Percentiles rank a stretch among this genome's conserved stretches.
phyloP scores from a whole-genome alignment of 2,113 vertebrate species.

The Corythoichthys intestinalis region DNA sequence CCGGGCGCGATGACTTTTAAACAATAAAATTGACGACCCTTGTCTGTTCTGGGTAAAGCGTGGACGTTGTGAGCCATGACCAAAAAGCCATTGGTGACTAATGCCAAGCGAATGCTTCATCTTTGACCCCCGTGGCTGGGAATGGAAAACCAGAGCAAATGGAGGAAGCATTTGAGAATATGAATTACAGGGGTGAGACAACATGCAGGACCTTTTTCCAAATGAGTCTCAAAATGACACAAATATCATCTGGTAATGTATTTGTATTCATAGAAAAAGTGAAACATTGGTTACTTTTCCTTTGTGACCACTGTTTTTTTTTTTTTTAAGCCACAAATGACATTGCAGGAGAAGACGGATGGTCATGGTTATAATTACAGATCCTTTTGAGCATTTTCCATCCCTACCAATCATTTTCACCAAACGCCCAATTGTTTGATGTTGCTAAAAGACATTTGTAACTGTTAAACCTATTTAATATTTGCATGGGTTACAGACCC shows the following conservation, averaged over 20 bases:
- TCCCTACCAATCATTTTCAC: not conserved
- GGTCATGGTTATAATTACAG: slow-evolving; percentile 57
- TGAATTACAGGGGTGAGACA: slow-evolving; percentile 52
- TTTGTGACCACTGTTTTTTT: slow-evolving; percentile 17
- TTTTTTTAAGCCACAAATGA: slow-evolving; percentile 19
- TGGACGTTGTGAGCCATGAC: slow-evolving; percentile 67
- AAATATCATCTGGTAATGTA: slow-evolving; percentile 40
- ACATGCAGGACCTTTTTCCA: slow-evolving; percentile 20
- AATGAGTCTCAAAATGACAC: slow-evolving; percentile 47
- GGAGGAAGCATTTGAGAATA: slow-evolving; percentile 45
- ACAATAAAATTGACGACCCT: slow-evolving; percentile 76
- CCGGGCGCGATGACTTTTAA: slow-evolving; percentile 77
- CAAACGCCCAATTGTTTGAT: not conserved
- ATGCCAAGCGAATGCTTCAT: slow-evolving; percentile 59
- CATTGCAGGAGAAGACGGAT: slow-evolving; percentile 49
- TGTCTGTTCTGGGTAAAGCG: slow-evolving; percentile 64
- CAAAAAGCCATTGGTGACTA: slow-evolving; percentile 70
- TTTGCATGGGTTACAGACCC: no score
- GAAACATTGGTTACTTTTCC: slow-evolving; percentile 15
- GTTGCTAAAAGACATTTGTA: not conserved
- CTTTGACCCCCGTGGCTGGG: slow-evolving; percentile 65
- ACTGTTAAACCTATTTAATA: not conserved
- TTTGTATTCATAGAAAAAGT: slow-evolving; percentile 53
- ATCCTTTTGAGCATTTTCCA: not conserved
- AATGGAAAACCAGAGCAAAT: slow-evolving; percentile 60